Evolutionary conservation across 2,888 invertebrate species (phyloP).

Genomic region (Sclerodermus sp.): DNA sequence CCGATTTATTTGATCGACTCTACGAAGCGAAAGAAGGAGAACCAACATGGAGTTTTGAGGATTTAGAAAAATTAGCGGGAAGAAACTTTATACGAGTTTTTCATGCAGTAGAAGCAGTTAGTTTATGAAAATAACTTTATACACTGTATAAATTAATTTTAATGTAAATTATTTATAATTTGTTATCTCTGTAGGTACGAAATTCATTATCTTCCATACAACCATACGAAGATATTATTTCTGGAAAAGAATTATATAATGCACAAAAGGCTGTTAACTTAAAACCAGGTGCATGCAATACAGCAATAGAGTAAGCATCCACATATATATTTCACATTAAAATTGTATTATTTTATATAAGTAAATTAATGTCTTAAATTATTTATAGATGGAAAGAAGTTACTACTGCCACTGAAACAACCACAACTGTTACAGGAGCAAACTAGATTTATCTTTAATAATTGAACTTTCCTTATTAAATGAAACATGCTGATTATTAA

Average conservation of each 20-base stretch:
- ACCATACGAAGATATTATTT: constrained; percentile 38
- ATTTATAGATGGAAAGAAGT: constrained; percentile 19
- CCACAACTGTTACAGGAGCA: too few species aligned
- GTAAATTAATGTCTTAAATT: background rate
- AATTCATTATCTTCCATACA: constrained; percentile 24
- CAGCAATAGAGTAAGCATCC: constrained; percentile 39
- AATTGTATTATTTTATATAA: too few species aligned
- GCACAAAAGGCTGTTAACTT: constrained; percentile 30
- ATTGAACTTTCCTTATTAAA: too few species aligned
- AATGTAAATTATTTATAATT: background rate
- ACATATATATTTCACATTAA: too few species aligned
- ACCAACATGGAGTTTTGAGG: constrained; percentile 55
- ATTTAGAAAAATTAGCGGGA: constrained; percentile 60
- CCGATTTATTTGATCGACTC: constrained; percentile 59
- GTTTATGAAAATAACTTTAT: constrained; percentile 4
- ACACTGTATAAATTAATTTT: background rate
- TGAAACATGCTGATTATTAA: too few species aligned
- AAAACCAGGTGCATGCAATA: constrained; percentile 39
- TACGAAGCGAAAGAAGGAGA: constrained; percentile 28
- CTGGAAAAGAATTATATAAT: constrained; percentile 28
- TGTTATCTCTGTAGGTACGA: constrained; percentile 31
- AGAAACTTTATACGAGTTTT: constrained; percentile 60
- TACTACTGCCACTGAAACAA: constrained; percentile 1
- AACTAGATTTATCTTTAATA: too few species aligned
- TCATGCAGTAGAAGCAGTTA: constrained; percentile 47